Conservation (phyloP, 2,797 vertebrate genomes). For the Mallotus villosus region DNA sequence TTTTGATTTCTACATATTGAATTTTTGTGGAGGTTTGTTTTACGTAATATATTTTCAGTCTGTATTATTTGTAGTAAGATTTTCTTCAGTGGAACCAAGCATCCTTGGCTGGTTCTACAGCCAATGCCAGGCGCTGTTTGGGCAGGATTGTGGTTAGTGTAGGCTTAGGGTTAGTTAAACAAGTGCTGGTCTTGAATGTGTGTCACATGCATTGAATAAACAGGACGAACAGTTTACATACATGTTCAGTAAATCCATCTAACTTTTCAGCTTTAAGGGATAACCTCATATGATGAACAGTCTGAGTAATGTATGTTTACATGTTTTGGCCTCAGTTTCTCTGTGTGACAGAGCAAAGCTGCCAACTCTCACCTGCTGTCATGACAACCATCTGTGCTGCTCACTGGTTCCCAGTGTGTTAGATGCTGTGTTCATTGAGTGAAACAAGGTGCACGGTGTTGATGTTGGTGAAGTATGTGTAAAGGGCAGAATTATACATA, state of each 20-base stretch:
- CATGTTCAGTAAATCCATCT: too few species aligned
- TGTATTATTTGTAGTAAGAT: not conserved
- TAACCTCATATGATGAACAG: too few species aligned
- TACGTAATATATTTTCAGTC: not conserved
- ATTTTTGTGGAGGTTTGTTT: not conserved
- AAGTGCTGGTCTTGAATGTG: too few species aligned
- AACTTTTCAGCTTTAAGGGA: too few species aligned
- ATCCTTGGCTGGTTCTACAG: too few species aligned
- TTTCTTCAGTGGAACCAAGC: too few species aligned
- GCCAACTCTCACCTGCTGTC: constrained; percentile 58
- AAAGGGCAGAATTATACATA: not conserved
- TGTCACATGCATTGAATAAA: too few species aligned
- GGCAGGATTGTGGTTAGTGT: too few species aligned
- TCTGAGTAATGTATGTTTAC: constrained; percentile 51
- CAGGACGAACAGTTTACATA: too few species aligned
- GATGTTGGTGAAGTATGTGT: not conserved
- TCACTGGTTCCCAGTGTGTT: constrained; percentile 44
- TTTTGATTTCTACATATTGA: not conserved
- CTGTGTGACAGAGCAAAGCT: constrained; percentile 50
- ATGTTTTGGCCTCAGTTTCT: constrained; percentile 50
- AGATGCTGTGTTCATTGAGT: constrained; percentile 41
- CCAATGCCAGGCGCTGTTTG: too few species aligned
- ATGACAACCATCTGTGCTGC: constrained; percentile 66
- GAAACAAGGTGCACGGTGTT: constrained; percentile 17
- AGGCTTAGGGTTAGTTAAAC: too few species aligned